phyloP scores from a whole-genome alignment of 2,797 vertebrate species.

The Chelmon rostratus region DNA sequence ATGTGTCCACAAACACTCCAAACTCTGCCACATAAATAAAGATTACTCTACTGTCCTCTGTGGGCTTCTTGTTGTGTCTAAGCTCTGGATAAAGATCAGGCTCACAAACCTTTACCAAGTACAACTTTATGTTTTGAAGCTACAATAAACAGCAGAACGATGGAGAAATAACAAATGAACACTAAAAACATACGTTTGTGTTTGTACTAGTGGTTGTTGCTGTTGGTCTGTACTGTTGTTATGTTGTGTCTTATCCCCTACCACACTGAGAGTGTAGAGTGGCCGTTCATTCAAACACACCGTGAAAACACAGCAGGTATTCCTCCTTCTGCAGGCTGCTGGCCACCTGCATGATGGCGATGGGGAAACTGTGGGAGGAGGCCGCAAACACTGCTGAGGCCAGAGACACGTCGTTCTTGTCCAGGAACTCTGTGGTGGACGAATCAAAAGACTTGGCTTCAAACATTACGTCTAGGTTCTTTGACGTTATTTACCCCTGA shows the following conservation, averaged over 20 bases:
- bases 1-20: conserved; percentile 97
- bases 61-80: not conserved
- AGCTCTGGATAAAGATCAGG: not conserved
- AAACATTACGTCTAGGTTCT: not conserved
- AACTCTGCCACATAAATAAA: conserved; percentile 87
- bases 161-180: not conserved
- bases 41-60: not conserved
- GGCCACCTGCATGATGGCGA: conserved; percentile 97
- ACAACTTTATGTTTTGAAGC: not conserved
- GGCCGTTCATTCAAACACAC: conserved; percentile 72
- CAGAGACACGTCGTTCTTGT: conserved; percentile 97
- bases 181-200: not conserved
- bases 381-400: conserved; percentile 95
- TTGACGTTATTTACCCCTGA: not conserved
- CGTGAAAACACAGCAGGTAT: conserved; percentile 97
- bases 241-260: not conserved
- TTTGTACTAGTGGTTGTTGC: not conserved
- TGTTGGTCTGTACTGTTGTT: not conserved
- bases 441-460: not conserved
- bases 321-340: conserved; percentile 94
- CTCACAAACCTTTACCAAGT: not conserved
- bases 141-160: not conserved
- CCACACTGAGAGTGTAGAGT: not conserved
- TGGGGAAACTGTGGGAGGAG: conserved; percentile 96
- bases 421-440: conserved; percentile 92